A percentile compares a stretch with the other conserved stretches of the same genome.
Conservation (phyloP, 2,113 vertebrate genomes). For the Tor tambroides region DNA sequence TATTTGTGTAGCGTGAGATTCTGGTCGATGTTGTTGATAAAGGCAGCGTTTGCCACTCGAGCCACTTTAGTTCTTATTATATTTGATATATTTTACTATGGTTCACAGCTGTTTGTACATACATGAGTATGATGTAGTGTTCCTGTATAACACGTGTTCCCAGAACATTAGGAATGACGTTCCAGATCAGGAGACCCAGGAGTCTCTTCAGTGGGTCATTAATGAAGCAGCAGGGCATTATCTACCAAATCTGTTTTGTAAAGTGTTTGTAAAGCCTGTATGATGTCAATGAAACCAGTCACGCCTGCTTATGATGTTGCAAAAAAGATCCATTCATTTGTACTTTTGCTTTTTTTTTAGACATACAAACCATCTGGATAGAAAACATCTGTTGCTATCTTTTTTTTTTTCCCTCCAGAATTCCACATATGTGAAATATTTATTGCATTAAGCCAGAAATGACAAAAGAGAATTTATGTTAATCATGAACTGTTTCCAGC, state of each 20-base stretch:
- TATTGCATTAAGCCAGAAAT: not conserved
- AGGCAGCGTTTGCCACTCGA: slow-evolving; percentile 2
- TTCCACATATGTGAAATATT: not conserved
- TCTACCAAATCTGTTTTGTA: not conserved
- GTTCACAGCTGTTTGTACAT: slow-evolving; percentile 46
- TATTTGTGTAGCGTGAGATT: not conserved
- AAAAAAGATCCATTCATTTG: not conserved
- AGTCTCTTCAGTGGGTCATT: not conserved
- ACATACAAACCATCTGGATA: not conserved
- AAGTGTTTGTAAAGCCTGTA: slow-evolving; percentile 12
- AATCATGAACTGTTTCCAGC: not conserved
- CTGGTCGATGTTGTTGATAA: not conserved
- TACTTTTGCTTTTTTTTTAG: too few species aligned
- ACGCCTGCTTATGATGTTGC: not conserved
- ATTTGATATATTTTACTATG: slow-evolving; percentile 49
- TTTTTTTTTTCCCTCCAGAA: not conserved
- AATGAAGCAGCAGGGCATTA: slow-evolving; percentile 12
- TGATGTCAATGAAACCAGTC: slow-evolving; percentile 18
- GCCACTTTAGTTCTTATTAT: too few species aligned
- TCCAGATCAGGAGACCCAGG: slow-evolving; percentile 15
- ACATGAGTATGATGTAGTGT: slow-evolving; percentile 50
- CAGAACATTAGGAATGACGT: slow-evolving; percentile 1
- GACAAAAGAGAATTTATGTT: not conserved
- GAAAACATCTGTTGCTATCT: not conserved
- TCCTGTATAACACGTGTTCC: slow-evolving; percentile 28